phyloP scores from a whole-genome alignment of 2,113 vertebrate species.

The Scartelaos histophorus region DNA sequence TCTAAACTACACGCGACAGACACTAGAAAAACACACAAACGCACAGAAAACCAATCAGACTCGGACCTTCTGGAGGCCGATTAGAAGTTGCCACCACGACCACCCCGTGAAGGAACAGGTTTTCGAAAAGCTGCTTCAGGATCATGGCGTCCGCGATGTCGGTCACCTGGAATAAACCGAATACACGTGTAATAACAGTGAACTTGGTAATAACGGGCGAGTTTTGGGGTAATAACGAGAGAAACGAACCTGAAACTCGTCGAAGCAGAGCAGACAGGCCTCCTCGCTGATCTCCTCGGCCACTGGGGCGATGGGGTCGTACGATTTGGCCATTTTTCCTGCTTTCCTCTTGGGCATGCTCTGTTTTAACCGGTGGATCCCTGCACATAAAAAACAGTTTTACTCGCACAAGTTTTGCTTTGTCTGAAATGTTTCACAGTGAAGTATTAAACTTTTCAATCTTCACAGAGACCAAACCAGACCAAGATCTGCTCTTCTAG shows the following conservation, averaged over 20 bases:
- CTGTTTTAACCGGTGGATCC: slow-evolving; percentile 95
- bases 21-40: too few relatives aligned
- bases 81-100: slow-evolving; percentile 98
- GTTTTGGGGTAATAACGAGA: not conserved
- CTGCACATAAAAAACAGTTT: slow-evolving; percentile 58
- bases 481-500: too few relatives aligned
- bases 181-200: not conserved
- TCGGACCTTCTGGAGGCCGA: slow-evolving; percentile 85
- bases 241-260: slow-evolving; percentile 92
- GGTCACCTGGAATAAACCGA: slow-evolving; percentile 83
- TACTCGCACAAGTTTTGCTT: too few relatives aligned
- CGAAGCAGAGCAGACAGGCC: slow-evolving; percentile 91
- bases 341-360: slow-evolving; percentile 89
- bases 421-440: too few relatives aligned
- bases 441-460: too few relatives aligned
- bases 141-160: slow-evolving; percentile 99
- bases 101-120: slow-evolving; percentile 93
- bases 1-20: too few relatives aligned
- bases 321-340: slow-evolving; percentile 91
- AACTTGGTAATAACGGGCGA: too few relatives aligned
- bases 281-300: slow-evolving; percentile 95
- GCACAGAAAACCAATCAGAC: too few relatives aligned
- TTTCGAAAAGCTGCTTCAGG: slow-evolving; percentile 99
- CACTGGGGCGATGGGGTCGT: slow-evolving; percentile 94
- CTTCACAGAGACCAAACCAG: too few relatives aligned